A percentile compares a stretch with the other conserved stretches of the same genome.
phyloP scores from a whole-genome alignment of 2,888 invertebrate genomes.

The Oegoconia quadripuncta region DNA sequence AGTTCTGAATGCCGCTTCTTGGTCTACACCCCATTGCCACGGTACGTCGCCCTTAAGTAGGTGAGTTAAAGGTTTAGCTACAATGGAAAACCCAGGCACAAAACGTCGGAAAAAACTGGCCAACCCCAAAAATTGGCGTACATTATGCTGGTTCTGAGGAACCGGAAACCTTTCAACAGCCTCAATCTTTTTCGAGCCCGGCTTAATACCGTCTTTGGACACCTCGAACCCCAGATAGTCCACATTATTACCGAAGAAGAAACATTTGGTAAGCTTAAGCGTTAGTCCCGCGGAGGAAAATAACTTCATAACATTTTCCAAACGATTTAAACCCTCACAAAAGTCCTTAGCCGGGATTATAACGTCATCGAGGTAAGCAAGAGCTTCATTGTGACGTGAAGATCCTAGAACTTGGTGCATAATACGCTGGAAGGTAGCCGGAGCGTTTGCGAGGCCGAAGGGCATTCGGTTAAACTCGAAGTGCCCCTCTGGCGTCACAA shows the following conservation, averaged over 20 bases:
- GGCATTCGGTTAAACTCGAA: constrained; percentile 28
- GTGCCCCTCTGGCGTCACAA: constrained; percentile 34
- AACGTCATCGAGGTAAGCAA: constrained; percentile 8
- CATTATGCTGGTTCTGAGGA: constrained; percentile 22
- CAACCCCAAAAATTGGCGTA: constrained; percentile 28
- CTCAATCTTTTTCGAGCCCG: constrained; percentile 9
- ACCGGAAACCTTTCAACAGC: constrained; percentile 24
- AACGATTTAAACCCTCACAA: neutral
- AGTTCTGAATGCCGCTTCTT: constrained; percentile 3
- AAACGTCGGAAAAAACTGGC: constrained; percentile 29
- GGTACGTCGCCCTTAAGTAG: constrained; percentile 2
- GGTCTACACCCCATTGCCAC: constrained; percentile 5
- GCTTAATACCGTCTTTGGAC: constrained; percentile 8
- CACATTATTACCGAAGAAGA: neutral
- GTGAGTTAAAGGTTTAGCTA: constrained; percentile 7
- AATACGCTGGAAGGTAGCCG: constrained; percentile 30
- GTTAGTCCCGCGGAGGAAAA: constrained; percentile 8
- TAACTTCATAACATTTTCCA: neutral
- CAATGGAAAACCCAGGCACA: constrained; percentile 15
- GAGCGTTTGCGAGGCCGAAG: constrained; percentile 28
- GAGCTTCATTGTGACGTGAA: neutral
- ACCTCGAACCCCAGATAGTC: constrained; percentile 9
- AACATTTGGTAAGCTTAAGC: constrained; percentile 10
- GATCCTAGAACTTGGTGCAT: constrained; percentile 6
- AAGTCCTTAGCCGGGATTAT: neutral